Evolutionary conservation across 2,113 vertebrate genomes (phyloP).

Genomic region (Carassius carassius): DNA sequence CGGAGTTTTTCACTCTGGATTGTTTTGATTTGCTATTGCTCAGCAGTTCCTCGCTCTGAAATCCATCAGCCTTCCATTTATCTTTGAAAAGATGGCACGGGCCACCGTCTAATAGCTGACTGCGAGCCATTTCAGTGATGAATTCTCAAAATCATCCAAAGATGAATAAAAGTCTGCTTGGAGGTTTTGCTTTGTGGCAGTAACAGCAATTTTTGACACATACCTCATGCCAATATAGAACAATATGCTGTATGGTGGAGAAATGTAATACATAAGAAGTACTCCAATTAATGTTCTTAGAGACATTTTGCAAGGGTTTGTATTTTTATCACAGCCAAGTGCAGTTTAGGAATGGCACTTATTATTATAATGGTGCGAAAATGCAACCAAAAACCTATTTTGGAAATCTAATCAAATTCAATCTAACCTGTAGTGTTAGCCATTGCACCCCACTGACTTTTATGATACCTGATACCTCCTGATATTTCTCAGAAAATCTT

Average conservation of each 20-base stretch:
- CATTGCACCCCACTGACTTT: neutral
- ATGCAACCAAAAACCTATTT: neutral
- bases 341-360: neutral
- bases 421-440: neutral
- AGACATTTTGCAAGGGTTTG: neutral
- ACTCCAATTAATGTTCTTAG: neutral
- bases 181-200: constrained; percentile 29
- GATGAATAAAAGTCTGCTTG: constrained; percentile 48
- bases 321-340: constrained; percentile 13
- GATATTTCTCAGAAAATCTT: neutral
- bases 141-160: constrained; percentile 52
- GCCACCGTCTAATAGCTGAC: constrained; percentile 45
- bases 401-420: neutral
- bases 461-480: neutral
- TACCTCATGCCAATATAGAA: neutral
- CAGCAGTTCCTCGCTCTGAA: constrained; percentile 56
- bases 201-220: constrained; percentile 32
- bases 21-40: constrained; percentile 58
- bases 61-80: constrained; percentile 61
- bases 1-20: constrained; percentile 55
- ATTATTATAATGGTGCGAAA: neutral
- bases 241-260: neutral
- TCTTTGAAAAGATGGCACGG: constrained; percentile 35
- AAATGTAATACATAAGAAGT: constrained; percentile 7
- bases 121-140: constrained; percentile 59